Conservation (phyloP, 2,113 vertebrate species). For the Oreochromis tanganicae region DNA sequence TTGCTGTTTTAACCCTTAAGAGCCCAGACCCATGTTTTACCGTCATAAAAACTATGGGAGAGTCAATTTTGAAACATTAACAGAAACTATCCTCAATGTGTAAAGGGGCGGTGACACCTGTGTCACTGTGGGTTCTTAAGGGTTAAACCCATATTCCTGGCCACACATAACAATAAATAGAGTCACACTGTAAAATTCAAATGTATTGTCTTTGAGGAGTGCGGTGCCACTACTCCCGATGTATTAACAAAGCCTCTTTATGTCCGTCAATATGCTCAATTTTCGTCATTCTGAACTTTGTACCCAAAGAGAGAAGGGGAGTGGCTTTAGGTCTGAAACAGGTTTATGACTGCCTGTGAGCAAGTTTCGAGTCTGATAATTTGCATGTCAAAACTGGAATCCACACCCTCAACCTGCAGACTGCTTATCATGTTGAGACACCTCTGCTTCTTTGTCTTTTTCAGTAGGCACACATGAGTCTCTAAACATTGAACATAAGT, state of each 20-base stretch:
- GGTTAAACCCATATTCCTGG: background rate
- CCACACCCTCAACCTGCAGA: constrained; percentile 72
- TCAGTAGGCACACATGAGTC: constrained; percentile 6
- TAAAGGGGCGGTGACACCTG: too few species aligned
- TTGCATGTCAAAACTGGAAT: constrained; percentile 83
- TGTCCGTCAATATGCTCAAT: constrained; percentile 14
- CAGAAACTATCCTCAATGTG: too few species aligned
- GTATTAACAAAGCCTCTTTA: background rate
- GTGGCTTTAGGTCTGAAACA: constrained; percentile 74
- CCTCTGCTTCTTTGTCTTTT: constrained; percentile 53
- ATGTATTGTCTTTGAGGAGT: background rate
- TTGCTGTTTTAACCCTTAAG: background rate
- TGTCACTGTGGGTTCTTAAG: too few species aligned
- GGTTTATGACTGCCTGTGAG: constrained; percentile 72
- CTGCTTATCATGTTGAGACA: constrained; percentile 66
- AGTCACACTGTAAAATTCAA: background rate
- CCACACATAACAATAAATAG: background rate
- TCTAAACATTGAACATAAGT: background rate
- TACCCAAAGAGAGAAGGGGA: constrained; percentile 37
- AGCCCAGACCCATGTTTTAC: too few species aligned
- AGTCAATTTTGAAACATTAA: too few species aligned
- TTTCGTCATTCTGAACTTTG: constrained; percentile 42
- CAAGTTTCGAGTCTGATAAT: constrained; percentile 57
- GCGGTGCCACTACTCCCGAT: background rate
- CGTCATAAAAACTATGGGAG: too few species aligned